Evolutionary conservation across 2,113 vertebrate species (phyloP), one percentile per base, ranked within the genome.

Genomic region (Dicerorhinus sumatrensis): DNA sequence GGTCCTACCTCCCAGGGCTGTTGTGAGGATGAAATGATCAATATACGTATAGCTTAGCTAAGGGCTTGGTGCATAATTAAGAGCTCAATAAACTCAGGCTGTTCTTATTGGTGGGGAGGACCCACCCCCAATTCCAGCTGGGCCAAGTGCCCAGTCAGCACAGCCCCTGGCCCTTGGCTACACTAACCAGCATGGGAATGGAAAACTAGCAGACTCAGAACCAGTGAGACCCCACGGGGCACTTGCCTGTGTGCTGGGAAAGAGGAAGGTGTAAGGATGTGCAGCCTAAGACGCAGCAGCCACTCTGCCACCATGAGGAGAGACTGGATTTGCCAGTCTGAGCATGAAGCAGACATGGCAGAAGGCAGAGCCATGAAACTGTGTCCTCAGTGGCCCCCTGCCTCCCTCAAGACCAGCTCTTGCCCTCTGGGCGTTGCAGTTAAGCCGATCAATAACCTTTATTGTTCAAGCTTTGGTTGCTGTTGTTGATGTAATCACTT

Each of bases 151-250:
- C 29, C 62, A 16, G 18, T 62, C n/a, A 36, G 13, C 13, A 2
- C 13, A 48, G 8, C 27, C 31, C 20, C 27, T 27, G 20, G 31
- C 51, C 54, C 23, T 18, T 48, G 77, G 62, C 39, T 56, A 42
- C 8, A 6, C 54, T 31, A 20, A 54, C 69, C 29, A 73, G 56
- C 36, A 36, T 1, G 11, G 3, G 17, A 79, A 46, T 21, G 51
- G 14, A 36, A 1, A 75, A 33, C 48, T 11, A 76, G 51, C 65
- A 39, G 7, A 73, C 58, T 39, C 63, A 56, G 75, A 51, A 67
- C 21, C 36, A 42, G 6, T 2, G 20, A 36, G 54, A 21, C 31
- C 11, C 62, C 2, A 0, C 1, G 12, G 48, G 33, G 31, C 23
- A 11, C 58, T 7, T 87, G 31, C 13, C 18, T 39, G 3, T 29